Evolutionary conservation across 2,113 vertebrate species (phyloP).

Genomic region (Corvus hawaiiensis): DNA sequence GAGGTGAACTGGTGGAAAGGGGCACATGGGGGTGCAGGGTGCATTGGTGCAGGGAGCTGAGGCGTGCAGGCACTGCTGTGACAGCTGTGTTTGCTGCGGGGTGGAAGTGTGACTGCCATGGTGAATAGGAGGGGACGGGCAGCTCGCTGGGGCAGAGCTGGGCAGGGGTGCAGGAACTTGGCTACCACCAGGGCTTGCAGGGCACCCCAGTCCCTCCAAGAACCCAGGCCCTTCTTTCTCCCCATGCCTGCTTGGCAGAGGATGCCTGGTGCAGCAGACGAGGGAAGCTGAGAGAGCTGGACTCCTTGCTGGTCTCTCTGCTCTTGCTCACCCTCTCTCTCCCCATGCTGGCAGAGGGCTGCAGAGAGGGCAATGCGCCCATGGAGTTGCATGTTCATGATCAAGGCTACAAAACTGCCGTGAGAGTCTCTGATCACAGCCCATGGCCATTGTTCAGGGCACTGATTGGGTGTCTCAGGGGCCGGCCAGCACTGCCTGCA

Average conservation of each 20-base stretch:
- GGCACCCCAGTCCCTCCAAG: not conserved
- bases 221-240: not conserved
- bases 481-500: not conserved
- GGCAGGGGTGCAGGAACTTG: not conserved
- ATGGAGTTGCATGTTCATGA: not conserved
- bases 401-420: not conserved
- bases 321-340: not conserved
- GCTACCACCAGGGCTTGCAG: not conserved
- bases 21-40: not conserved
- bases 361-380: not conserved
- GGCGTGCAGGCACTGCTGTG: not conserved
- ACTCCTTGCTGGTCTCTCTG: not conserved
- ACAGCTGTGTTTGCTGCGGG: not conserved
- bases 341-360: not conserved
- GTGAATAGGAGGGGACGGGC: not conserved
- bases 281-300: not conserved
- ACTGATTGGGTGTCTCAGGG: not conserved
- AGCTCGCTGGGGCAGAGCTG: not conserved
- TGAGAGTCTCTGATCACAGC: rapidly evolving
- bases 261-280: not conserved
- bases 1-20: not conserved
- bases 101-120: not conserved
- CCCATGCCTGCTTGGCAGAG: not conserved
- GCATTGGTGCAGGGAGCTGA: not conserved
- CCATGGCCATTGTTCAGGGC: not conserved